Base-by-base conservation (phyloP, 2,113 vertebrate species). In the Megaceryle torquata region DNA sequence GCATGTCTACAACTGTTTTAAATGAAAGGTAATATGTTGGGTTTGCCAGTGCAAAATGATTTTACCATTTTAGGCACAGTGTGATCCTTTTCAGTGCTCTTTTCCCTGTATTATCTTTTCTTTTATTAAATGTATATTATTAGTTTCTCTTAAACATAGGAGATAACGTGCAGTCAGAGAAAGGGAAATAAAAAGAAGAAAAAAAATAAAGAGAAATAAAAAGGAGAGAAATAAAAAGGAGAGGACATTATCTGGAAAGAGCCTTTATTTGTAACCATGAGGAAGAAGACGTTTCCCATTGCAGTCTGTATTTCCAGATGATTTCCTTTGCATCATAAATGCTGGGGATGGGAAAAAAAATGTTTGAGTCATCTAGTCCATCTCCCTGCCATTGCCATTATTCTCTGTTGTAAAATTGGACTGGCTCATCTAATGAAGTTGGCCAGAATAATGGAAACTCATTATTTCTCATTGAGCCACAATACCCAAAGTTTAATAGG, bases 381-480 rank as follows among this genome's bases (percentile, higher is more conserved):
- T 71, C 67, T 94, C 67, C 75, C 39, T 91, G 29, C 43, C 54
- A 68, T 26, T 88, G 33, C 11, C 95, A 61, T 86, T 94, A 92
- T 84, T 95, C 84, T 81, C 84, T 80, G 46, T 51, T 88, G 75
- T 92, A 95, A 94, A 93, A 93, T 90, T 86, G 44, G 57, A 86
- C 53, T 83, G 82, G 31, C 16, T 95, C 2, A 0, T 82, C 24
- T 92, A 77, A 88, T 51, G 74, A 79, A 90, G 71, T 70, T 96
- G 75, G 21, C n/a, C 72, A 88, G 54, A 92, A 35, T 74, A 95
- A 88, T 51, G 70, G 63, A 88, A 95, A 81, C 84, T 20, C 57
- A 31, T 90, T 89, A 79, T 12, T 83, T 96, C 46, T 89, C 21
- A 43, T 10, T 80, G 65, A 92, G 78, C 84, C 24, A 76, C n/a